These are phyloP conservation scores for Sinocyclocheilus rhinocerous DNA, from an alignment of 2,113 vertebrate genomes.

Conservation along the genomic window DNA sequence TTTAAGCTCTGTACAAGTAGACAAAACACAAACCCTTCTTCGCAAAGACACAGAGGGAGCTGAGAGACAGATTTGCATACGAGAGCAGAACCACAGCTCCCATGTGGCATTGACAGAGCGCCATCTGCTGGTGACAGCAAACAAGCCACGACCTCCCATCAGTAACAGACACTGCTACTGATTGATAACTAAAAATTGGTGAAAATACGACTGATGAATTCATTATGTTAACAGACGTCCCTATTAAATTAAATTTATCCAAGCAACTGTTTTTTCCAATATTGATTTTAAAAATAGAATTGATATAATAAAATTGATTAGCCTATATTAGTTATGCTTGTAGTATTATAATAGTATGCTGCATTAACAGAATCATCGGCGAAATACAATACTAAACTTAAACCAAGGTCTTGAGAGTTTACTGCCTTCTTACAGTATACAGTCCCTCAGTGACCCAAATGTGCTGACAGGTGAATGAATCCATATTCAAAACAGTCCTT, in stretches of 20 bases:
- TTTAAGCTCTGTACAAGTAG: background rate
- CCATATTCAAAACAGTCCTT: background rate
- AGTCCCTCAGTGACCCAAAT: background rate
- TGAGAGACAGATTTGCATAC: background rate
- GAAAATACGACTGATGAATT: background rate
- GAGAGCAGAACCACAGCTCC: background rate
- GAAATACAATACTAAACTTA: background rate
- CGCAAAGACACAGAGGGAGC: background rate
- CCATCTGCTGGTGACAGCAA: slow-evolving; percentile 59
- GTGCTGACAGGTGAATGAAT: background rate
- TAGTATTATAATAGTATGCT: background rate
- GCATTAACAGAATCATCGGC: background rate
- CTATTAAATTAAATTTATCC: background rate
- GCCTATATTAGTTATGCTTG: background rate
- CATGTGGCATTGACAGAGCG: slow-evolving; percentile 51
- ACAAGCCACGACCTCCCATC: background rate
- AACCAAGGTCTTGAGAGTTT: background rate
- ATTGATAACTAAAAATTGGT: background rate
- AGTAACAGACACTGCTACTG: background rate
- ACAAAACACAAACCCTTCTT: background rate
- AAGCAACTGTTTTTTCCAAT: background rate
- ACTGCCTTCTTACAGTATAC: background rate
- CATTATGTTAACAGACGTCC: too few species aligned
- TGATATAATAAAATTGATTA: background rate
- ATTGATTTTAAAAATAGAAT: background rate